These are phyloP conservation scores for Drosophila tsacasi DNA, from an alignment of 1,140 invertebrate genomes.

Conservation along the genomic window DNA sequence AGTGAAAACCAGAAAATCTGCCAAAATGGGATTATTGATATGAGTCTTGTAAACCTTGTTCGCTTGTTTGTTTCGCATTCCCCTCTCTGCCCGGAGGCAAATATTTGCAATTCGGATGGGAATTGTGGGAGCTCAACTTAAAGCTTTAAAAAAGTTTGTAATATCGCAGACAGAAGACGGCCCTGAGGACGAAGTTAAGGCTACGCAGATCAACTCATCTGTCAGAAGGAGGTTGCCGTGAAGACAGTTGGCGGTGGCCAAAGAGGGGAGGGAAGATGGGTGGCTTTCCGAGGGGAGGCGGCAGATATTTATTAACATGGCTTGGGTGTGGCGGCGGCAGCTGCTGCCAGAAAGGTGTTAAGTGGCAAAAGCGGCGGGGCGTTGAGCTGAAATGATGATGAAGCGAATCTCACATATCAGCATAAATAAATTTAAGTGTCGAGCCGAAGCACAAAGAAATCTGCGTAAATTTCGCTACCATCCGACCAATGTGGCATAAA, in stretches of 20 bases:
- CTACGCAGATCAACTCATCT: slow-evolving; percentile 62
- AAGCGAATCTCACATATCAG: slow-evolving; percentile 66
- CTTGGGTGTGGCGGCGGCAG: slow-evolving; percentile 43
- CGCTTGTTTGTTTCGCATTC: slow-evolving; percentile 23
- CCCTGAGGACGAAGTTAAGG: slow-evolving; percentile 44
- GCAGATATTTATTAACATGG: slow-evolving; percentile 75
- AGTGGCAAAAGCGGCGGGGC: slow-evolving; percentile 24
- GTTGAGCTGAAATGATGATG: slow-evolving; percentile 76
- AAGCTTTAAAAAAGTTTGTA: slow-evolving; percentile 81
- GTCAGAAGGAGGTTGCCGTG: slow-evolving; percentile 31
- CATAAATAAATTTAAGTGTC: slow-evolving; percentile 60
- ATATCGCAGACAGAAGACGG: slow-evolving; percentile 24
- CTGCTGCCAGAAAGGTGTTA: slow-evolving; percentile 52
- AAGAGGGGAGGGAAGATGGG: not conserved
- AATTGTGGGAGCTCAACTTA: slow-evolving; percentile 45
- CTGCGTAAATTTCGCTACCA: slow-evolving; percentile 73
- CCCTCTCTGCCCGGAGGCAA: slow-evolving; percentile 1
- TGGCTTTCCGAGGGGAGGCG: not conserved
- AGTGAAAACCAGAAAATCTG: slow-evolving; percentile 42
- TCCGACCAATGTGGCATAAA: slow-evolving; percentile 48
- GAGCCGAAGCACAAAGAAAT: slow-evolving; percentile 57
- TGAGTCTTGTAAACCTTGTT: slow-evolving; percentile 60
- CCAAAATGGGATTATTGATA: slow-evolving; percentile 79
- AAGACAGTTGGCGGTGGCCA: not conserved
- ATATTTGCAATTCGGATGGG: slow-evolving; percentile 49